Conservation (phyloP, 2,888 invertebrate genomes). For the Gymnosoma rotundatum region DNA sequence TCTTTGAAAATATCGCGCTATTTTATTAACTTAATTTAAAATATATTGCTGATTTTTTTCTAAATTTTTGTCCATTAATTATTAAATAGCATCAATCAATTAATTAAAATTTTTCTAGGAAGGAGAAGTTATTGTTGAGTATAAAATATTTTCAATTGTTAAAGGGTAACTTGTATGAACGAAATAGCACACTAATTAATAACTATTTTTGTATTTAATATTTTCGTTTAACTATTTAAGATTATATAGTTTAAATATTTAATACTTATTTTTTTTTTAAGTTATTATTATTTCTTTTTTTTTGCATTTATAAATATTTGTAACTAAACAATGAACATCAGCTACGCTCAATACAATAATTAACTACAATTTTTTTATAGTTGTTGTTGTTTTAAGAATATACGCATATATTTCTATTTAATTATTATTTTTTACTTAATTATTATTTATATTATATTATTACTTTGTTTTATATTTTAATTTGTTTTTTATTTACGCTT, state of each 20-base stretch:
- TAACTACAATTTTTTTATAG: constrained; percentile 38
- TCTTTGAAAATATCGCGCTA: neutral
- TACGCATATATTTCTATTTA: neutral
- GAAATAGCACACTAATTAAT: constrained; percentile 24
- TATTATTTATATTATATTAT: too few relatives aligned
- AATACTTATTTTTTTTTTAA: too few relatives aligned
- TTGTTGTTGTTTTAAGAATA: neutral
- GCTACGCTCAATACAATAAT: constrained; percentile 42
- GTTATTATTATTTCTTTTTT: constrained; percentile 35
- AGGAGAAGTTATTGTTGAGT: neutral
- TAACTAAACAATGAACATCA: constrained; percentile 54
- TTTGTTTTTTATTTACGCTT: constrained; percentile 8
- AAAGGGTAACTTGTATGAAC: constrained; percentile 42
- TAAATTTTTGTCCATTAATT: neutral
- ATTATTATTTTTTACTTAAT: neutral
- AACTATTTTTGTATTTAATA: neutral
- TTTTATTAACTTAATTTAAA: neutral
- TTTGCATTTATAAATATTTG: constrained; percentile 33
- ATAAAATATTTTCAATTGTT: constrained; percentile 22
- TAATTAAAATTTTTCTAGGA: constrained; percentile 1
- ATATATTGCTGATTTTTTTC: neutral
- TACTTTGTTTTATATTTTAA: too few relatives aligned
- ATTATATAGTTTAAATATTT: constrained; percentile 30
- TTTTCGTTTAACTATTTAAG: constrained; percentile 32
- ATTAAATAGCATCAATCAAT: constrained; percentile 17